Percentiles rank a stretch among this genome's conserved stretches.
These are phyloP conservation scores for Bathynomus jamesi DNA, from an alignment of 1,140 invertebrate genomes.

Conservation along the genomic window DNA sequence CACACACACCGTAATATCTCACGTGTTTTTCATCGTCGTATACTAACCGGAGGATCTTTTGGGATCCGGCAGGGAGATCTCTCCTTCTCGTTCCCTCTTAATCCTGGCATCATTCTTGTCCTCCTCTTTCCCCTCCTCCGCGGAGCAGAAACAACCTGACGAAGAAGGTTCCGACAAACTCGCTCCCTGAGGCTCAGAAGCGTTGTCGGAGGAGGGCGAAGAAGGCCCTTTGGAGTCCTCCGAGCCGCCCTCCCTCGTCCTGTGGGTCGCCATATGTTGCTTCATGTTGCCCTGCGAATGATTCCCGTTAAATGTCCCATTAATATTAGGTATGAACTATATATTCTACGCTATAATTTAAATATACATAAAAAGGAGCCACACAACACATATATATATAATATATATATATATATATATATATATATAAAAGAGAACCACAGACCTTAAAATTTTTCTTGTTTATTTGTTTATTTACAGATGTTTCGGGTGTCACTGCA, in stretches of 20 bases:
- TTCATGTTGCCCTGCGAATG: slow-evolving; percentile 83
- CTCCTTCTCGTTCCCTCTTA: slow-evolving; percentile 32
- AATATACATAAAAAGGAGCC: too few species aligned
- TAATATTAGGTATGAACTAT: too few species aligned
- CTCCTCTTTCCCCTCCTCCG: slow-evolving; percentile 16
- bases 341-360: too few species aligned
- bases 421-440: too few species aligned
- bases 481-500: too few species aligned
- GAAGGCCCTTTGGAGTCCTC: slow-evolving; percentile 3
- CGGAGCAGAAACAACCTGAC: not conserved
- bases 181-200: not conserved
- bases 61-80: slow-evolving; percentile 24
- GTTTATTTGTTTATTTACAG: too few species aligned
- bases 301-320: not conserved
- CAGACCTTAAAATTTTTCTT: too few species aligned
- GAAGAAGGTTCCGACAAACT: not conserved
- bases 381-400: too few species aligned
- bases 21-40: too few species aligned
- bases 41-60: slow-evolving; percentile 29
- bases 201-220: not conserved
- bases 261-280: slow-evolving; percentile 96
- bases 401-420: too few species aligned
- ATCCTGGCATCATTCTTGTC: slow-evolving; percentile 22
- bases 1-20: too few species aligned
- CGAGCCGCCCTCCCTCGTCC: slow-evolving; percentile 42